phyloP scores from a whole-genome alignment of 1,140 invertebrate species.

The Ridgeia piscesae region DNA sequence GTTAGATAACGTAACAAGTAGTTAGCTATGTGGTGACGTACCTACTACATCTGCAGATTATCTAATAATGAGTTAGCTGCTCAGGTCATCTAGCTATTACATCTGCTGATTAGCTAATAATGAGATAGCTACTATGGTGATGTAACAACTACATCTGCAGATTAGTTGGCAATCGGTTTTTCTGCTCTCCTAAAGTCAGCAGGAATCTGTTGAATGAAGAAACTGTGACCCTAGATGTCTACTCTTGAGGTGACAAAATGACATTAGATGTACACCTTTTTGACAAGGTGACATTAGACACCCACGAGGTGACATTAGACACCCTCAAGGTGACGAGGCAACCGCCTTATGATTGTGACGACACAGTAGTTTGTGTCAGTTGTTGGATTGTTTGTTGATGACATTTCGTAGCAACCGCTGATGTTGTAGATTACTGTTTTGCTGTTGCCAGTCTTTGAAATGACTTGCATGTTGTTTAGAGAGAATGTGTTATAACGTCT shows the following conservation, averaged over 20 bases:
- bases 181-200: background rate
- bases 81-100: background rate
- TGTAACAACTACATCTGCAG: too few species aligned
- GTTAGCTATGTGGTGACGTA: background rate
- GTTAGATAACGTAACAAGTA: background rate
- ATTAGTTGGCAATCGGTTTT: too few species aligned
- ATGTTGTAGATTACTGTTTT: background rate
- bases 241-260: too few species aligned
- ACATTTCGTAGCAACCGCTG: background rate
- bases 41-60: too few species aligned
- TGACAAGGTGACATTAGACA: too few species aligned
- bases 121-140: background rate
- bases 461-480: background rate
- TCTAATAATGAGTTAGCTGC: background rate
- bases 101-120: background rate
- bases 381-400: background rate
- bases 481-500: background rate
- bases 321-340: background rate
- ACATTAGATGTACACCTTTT: too few species aligned
- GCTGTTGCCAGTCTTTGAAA: background rate
- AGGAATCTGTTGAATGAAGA: background rate
- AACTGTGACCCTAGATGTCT: background rate
- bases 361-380: background rate
- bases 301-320: too few species aligned
- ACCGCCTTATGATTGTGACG: background rate